Percentiles rank a stretch among this genome's conserved stretches.
These are phyloP conservation scores for Selene dorsalis DNA, from an alignment of 2,797 vertebrate species.

Conservation along the genomic window DNA sequence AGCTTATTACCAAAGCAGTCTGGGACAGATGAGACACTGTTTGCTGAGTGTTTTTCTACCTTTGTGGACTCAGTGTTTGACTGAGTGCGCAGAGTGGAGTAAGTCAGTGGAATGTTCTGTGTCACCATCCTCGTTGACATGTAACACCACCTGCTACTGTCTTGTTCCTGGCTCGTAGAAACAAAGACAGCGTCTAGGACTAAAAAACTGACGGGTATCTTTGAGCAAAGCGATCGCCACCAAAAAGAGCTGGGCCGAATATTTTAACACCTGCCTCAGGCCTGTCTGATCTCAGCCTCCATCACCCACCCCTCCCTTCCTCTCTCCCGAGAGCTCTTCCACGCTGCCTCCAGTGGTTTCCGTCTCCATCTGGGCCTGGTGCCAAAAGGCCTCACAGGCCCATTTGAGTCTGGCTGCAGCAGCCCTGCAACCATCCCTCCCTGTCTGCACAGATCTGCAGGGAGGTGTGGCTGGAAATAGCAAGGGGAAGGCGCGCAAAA, in stretches of 20 bases:
- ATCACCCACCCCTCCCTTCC: constrained; percentile 22
- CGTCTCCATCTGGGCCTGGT: constrained; percentile 81
- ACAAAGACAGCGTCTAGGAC: constrained; percentile 56
- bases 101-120: background rate
- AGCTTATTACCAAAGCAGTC: constrained; percentile 6
- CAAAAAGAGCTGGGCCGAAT: constrained; percentile 84
- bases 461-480: constrained; percentile 60
- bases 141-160: background rate
- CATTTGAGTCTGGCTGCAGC: constrained; percentile 71
- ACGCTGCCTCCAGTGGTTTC: constrained; percentile 79
- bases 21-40: background rate
- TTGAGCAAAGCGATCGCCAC: constrained; percentile 84
- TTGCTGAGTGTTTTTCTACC: background rate
- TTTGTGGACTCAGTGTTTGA: background rate
- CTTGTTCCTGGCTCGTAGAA: constrained; percentile 12
- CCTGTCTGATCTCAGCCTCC: constrained; percentile 79
- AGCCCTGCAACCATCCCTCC: constrained; percentile 78
- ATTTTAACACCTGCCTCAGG: constrained; percentile 88
- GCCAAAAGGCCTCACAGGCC: constrained; percentile 83
- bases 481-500: constrained; percentile 31
- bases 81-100: background rate
- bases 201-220: constrained; percentile 83
- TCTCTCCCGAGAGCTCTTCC: constrained; percentile 37
- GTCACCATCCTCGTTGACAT: background rate
- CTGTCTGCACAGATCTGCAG: constrained; percentile 64